phyloP scores from a whole-genome alignment of 2,113 vertebrate species.

The Zosterops pallidus region DNA sequence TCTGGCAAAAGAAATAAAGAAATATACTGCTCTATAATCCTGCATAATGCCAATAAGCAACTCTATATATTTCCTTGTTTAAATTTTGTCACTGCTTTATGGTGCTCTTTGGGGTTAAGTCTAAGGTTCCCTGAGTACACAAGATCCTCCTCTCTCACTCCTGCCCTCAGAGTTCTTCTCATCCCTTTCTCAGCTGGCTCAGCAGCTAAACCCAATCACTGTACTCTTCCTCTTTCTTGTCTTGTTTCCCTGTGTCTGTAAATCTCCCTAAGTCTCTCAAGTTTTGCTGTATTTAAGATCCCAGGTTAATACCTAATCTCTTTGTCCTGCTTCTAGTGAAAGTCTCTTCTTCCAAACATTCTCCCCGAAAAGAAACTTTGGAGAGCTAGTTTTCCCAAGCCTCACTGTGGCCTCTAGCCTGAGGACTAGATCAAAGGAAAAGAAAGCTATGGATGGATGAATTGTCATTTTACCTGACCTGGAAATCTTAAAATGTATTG shows the following conservation, averaged over 20 bases:
- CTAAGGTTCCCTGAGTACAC: neutral
- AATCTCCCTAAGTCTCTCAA: neutral
- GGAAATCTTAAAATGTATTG: neutral
- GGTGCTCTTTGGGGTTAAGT: neutral
- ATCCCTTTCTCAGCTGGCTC: neutral
- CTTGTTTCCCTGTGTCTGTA: neutral
- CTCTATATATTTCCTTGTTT: neutral
- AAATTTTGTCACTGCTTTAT: neutral
- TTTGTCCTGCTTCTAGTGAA: neutral
- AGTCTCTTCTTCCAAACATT: neutral
- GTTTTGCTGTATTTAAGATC: neutral
- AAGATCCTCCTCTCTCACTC: neutral
- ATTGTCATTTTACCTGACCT: neutral
- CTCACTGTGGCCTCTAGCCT: neutral
- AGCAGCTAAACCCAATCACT: neutral
- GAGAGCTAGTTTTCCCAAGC: neutral
- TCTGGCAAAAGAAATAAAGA: neutral
- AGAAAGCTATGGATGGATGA: neutral
- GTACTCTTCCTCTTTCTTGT: neutral
- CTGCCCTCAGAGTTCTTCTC: neutral
- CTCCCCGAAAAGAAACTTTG: neutral
- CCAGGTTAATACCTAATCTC: neutral
- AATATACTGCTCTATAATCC: neutral
- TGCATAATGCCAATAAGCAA: neutral
- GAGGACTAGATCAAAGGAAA: neutral